Evolutionary conservation across 2,113 vertebrate species (phyloP).

Genomic region (Thinocorus orbignyianus): DNA sequence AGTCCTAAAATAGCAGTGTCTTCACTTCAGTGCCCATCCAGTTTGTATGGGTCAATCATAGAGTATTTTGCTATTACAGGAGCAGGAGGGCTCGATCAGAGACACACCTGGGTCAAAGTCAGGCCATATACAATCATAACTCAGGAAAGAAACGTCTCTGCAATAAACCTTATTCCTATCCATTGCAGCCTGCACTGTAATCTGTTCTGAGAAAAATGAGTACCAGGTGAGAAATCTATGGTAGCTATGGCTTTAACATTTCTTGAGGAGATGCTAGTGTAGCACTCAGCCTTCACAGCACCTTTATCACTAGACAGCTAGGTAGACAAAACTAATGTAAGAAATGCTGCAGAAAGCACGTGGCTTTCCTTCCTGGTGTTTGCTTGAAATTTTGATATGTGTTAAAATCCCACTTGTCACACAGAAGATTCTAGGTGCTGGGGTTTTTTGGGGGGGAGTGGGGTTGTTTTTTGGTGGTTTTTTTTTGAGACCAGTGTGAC

Average conservation of each 20-base stretch:
- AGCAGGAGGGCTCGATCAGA: background rate
- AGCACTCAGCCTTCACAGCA: background rate
- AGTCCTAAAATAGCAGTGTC: background rate
- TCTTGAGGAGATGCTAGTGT: fast-evolving
- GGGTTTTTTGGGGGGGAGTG: no score
- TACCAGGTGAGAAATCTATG: fast-evolving
- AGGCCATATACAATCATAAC: background rate
- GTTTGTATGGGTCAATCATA: background rate
- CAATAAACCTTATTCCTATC: background rate
- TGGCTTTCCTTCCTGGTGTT: background rate
- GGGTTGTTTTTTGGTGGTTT: background rate
- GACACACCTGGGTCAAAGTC: fast-evolving
- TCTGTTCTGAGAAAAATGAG: background rate
- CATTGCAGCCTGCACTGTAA: background rate
- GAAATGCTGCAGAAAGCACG: background rate
- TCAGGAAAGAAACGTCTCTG: background rate
- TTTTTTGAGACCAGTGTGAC: background rate
- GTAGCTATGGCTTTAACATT: background rate
- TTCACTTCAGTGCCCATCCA: background rate
- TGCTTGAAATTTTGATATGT: background rate
- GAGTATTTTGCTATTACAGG: background rate
- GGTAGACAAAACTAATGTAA: background rate
- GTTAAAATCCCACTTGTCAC: background rate
- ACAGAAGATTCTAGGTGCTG: no score
- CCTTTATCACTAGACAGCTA: background rate